Base-by-base conservation (phyloP, 2,888 invertebrate genomes). In the Caenorhabditis panamensis region DNA sequence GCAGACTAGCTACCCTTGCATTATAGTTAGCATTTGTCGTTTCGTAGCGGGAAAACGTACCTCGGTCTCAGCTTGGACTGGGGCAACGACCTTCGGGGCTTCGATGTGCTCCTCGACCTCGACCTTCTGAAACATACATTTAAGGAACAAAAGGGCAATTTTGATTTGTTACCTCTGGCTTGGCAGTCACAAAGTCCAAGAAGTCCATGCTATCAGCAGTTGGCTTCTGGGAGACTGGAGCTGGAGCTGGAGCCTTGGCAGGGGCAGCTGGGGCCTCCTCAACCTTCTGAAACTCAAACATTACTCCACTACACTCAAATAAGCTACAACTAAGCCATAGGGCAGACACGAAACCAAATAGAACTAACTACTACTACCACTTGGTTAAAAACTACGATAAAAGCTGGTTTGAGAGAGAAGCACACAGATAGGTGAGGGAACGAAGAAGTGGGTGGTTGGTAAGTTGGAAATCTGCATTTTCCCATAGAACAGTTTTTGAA, bases 141-240 rank as follows among this genome's bases (percentile, higher is more conserved):
- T n/a, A n/a, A n/a, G n/a, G n/a, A n/a, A n/a, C n/a, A n/a, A n/a
- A n/a, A n/a, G n/a, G n/a, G n/a, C n/a, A 31, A 6, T 41, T 13
- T 41, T 6, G 5, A 13, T 13, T 13, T 11, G 13, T 41, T 13
- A 26, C 53, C n/a, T 71, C 71, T 28, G 24, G 20, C 26, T 79
- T 80, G 3, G 67, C 77, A 18, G 82, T 72, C 4, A 81, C 83
- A 47, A 81, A 83, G 71, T 81, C 81, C 18, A 81, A 41, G 44
- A 81, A 80, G 73, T 80, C 83, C 59, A 81, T 58, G 51, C 37
- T 67, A n/a, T 83, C 83, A 62, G 78, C 82, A 22, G 82, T 73
- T 31, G 72, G 72, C 64, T 73, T 73, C 44, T 73, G 53, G 1
- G 66, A 63, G 2, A 41, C 67, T n/a, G 66, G 53, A 56, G 61